phyloP scores from a whole-genome alignment of 2,888 invertebrate genomes.

The Kryphioiulus occultus region DNA sequence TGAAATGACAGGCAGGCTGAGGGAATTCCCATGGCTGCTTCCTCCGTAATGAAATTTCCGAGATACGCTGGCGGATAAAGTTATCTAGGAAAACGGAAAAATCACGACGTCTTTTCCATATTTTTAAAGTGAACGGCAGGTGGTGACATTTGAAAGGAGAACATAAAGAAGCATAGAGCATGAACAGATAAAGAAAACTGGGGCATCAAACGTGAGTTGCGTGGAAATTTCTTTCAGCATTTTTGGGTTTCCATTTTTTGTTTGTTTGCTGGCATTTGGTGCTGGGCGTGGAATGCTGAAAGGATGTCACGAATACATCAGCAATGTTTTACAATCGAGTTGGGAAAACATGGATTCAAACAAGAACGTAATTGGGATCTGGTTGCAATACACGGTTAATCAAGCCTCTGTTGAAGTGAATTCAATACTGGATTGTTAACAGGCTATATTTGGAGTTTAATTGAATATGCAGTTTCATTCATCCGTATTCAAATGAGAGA shows the following conservation, averaged over 20 bases:
- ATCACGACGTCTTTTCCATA: background rate
- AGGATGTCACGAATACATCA: no score
- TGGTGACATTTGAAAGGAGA: background rate
- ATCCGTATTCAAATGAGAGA: no score
- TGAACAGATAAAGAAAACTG: background rate
- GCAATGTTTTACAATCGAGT: no score
- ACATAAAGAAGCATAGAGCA: background rate
- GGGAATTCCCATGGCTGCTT: background rate
- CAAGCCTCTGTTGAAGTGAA: no score
- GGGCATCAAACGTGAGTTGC: background rate
- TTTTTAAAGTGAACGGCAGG: background rate
- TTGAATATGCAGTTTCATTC: no score
- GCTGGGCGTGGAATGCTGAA: no score
- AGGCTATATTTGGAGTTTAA: no score
- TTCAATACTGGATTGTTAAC: no score
- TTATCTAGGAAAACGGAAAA: background rate
- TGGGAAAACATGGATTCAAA: no score
- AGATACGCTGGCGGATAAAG: background rate
- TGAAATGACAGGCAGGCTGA: background rate
- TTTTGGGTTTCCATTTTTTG: background rate
- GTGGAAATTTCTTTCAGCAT: background rate
- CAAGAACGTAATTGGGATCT: no score
- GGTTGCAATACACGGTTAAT: no score
- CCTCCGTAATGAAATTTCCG: background rate
- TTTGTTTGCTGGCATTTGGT: background rate